Evolutionary conservation across 2,888 invertebrate species (phyloP).

Genomic region (Trissolcus japonicus): DNA sequence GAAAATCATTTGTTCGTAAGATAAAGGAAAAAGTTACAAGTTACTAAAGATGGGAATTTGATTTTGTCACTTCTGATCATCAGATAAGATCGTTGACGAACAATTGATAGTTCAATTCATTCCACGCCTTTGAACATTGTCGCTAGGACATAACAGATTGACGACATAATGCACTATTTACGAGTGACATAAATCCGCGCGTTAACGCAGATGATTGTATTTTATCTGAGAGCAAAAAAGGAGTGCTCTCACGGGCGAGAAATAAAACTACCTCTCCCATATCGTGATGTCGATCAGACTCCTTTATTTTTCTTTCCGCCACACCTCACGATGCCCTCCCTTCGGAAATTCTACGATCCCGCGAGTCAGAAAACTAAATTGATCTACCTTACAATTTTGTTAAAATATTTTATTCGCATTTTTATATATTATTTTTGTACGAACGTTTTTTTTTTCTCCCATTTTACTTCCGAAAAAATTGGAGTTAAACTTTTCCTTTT

Average conservation of each 20-base stretch:
- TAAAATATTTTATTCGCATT: no score
- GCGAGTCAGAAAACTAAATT: background rate
- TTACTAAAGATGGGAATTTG: background rate
- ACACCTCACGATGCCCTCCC: background rate
- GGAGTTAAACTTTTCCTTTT: no score
- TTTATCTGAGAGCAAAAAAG: constrained; percentile 48
- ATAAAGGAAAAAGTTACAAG: background rate
- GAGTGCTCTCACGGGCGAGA: constrained; percentile 25
- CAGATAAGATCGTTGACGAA: constrained; percentile 21
- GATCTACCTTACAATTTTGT: no score
- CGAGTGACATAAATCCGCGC: constrained; percentile 49
- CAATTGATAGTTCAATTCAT: constrained; percentile 45
- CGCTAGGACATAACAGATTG: constrained; percentile 42
- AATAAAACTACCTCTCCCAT: constrained; percentile 44
- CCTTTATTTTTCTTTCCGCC: constrained; percentile 12
- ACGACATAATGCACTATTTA: constrained; percentile 56
- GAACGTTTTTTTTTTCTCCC: no score
- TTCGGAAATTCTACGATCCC: constrained; percentile 14
- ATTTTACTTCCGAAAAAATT: no score
- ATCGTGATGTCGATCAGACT: constrained; percentile 49
- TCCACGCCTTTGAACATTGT: constrained; percentile 31
- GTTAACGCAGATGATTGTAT: constrained; percentile 54
- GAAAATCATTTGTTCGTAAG: background rate
- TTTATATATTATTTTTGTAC: background rate
- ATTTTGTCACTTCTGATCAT: constrained; percentile 6